Conservation (phyloP, 2,888 invertebrate species). For the Augiades crinisus region DNA sequence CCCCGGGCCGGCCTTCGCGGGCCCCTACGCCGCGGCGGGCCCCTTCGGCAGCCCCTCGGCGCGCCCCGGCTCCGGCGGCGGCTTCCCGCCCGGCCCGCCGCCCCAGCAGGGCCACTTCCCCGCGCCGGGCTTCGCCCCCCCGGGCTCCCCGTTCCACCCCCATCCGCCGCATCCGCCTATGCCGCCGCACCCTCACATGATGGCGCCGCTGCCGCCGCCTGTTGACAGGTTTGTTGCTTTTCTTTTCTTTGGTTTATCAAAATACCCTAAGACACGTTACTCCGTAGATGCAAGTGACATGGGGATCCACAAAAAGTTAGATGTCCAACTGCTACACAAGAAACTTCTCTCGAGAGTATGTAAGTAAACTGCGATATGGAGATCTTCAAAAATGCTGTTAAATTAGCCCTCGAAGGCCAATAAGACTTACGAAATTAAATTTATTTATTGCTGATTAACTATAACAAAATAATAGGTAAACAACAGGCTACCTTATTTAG, state of each 20-base stretch:
- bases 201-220: constrained; percentile 85
- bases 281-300: too few relatives aligned
- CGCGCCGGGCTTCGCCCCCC: constrained; percentile 88
- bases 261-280: too few relatives aligned
- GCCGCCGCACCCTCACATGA: constrained; percentile 84
- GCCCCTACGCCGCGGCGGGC: constrained; percentile 85
- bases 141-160: constrained; percentile 90
- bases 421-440: too few relatives aligned
- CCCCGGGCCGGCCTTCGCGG: constrained; percentile 87
- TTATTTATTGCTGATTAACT: too few relatives aligned
- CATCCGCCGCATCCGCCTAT: constrained; percentile 94
- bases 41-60: constrained; percentile 84
- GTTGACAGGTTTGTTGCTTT: constrained; percentile 86
- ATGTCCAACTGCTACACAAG: too few relatives aligned
- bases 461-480: too few relatives aligned
- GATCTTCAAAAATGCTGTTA: too few relatives aligned
- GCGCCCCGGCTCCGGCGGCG: constrained; percentile 90
- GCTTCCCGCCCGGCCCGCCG: constrained; percentile 89
- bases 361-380: too few relatives aligned
- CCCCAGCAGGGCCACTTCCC: constrained; percentile 85
- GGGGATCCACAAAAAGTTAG: too few relatives aligned
- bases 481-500: too few relatives aligned
- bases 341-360: too few relatives aligned
- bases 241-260: background rate
- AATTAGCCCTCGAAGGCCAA: too few relatives aligned